Evolutionary conservation across 2,797 vertebrate genomes (phyloP).

Genomic region (Sphaeramia orbicularis): DNA sequence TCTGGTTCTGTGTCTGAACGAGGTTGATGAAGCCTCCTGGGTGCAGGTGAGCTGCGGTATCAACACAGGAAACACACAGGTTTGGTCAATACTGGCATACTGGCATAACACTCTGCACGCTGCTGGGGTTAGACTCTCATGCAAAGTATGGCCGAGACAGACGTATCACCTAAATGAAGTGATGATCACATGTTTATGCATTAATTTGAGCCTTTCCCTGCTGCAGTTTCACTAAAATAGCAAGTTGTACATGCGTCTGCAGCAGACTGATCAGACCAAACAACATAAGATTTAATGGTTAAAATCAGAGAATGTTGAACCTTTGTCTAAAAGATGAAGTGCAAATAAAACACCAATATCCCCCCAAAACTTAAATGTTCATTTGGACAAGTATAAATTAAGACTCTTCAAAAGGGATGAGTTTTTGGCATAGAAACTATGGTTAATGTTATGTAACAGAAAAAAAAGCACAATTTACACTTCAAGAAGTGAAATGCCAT

Average conservation of each 20-base stretch:
- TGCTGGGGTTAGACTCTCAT: slow-evolving; percentile 13
- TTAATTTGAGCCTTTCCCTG: not conserved
- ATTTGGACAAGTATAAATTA: not conserved
- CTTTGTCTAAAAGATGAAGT: not conserved
- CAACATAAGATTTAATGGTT: too few relatives aligned
- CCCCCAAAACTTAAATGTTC: not conserved
- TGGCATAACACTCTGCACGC: slow-evolving; percentile 26
- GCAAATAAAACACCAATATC: not conserved
- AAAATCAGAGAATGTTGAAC: too few relatives aligned
- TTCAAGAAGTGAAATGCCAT: too few relatives aligned
- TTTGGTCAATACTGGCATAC: slow-evolving; percentile 48
- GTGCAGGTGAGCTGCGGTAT: slow-evolving; percentile 58
- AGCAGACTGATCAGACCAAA: not conserved
- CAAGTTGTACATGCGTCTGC: not conserved
- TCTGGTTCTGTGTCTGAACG: slow-evolving; percentile 52
- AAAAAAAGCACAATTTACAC: too few relatives aligned
- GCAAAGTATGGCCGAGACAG: slow-evolving; percentile 10
- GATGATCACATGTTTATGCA: not conserved
- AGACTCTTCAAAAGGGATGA: too few relatives aligned
- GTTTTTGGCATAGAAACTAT: too few relatives aligned
- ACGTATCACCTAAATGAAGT: not conserved
- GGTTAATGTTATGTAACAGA: too few relatives aligned
- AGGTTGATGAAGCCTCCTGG: slow-evolving; percentile 72
- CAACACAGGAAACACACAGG: slow-evolving; percentile 37
- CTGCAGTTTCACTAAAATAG: not conserved